Evolutionary conservation across 2,888 invertebrate genomes (phyloP), one percentile per base, ranked within the genome.

Genomic region (Craniophora ligustri): DNA sequence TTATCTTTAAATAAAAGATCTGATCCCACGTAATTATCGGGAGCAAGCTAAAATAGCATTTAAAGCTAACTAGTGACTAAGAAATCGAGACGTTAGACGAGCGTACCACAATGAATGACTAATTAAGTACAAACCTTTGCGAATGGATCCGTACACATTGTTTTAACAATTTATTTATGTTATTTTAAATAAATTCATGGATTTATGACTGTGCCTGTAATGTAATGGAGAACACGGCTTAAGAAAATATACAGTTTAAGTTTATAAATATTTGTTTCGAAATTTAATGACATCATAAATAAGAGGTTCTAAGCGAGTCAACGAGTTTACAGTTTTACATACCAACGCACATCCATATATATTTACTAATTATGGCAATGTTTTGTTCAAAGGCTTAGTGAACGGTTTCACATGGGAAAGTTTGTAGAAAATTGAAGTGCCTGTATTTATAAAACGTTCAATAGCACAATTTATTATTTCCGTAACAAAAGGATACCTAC

Each of bases 191-290:
- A 19, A 46, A 38, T 39, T 10, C 36, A 46, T 14, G 11, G 16
- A 16, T 63, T 63, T 53, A 62, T 51, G 39, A 11, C 41, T 14
- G 16, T 30, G 21, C 30, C 30, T 45, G 23, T 11, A 23, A n/a
- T n/a, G n/a, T 26, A n/a, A 14, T 26, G n/a, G 30, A 3, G 23
- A 41, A 30, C 39, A 58, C 21, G 19, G 61, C 15, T 54, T 38
- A 53, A 14, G 13, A 28, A 36, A n/a, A n/a, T n/a, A 14, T 50
- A 11, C 23, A 16, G 19, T 42, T 60, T 42, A 44, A 36, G 39
- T 63, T 68, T 63, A 53, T 62, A 68, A 68, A 68, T 62, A 62
- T 62, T 68, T 68, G 64, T 19, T 68, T 63, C 69, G 34, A 68
- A 68, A 46, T 23, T 45, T 53, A 68, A 42, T 45, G 36, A 54